These are phyloP conservation scores for Ambastaia sidthimunki DNA, from an alignment of 2,797 vertebrate genomes.

Conservation along the genomic window DNA sequence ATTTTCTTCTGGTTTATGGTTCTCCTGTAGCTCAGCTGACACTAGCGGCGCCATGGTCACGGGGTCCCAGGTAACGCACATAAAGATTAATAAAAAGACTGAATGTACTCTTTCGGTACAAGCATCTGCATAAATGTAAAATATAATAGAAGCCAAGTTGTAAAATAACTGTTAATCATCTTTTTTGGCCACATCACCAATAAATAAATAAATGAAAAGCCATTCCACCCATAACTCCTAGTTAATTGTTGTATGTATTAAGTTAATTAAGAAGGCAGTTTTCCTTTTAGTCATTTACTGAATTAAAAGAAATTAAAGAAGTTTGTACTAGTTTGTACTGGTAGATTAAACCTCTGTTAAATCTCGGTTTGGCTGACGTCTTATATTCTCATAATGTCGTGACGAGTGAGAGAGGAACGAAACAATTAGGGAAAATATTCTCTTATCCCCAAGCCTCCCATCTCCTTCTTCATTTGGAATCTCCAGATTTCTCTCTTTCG, in stretches of 20 bases:
- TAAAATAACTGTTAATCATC: neutral
- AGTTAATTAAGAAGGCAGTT: neutral
- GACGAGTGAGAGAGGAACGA: neutral
- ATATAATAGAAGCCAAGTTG: neutral
- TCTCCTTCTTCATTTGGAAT: neutral
- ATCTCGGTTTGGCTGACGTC: neutral
- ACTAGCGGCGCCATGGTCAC: too few relatives aligned
- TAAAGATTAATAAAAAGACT: neutral
- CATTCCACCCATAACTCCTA: neutral
- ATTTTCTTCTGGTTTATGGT: too few relatives aligned
- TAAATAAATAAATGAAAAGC: too few relatives aligned
- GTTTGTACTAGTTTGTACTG: too few relatives aligned
- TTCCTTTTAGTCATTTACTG: neutral
- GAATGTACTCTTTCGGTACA: neutral
- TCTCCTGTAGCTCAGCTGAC: too few relatives aligned
- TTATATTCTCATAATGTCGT: too few relatives aligned
- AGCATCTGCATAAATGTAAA: neutral
- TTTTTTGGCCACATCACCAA: neutral
- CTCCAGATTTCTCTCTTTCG: neutral
- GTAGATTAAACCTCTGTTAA: neutral
- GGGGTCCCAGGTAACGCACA: neutral
- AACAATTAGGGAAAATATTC: neutral
- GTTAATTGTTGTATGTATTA: neutral
- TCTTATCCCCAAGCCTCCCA: neutral
- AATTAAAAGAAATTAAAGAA: neutral